These are phyloP conservation scores for Ptychobarbus kaznakovi DNA, from an alignment of 2,797 vertebrate species.

Conservation along the genomic window DNA sequence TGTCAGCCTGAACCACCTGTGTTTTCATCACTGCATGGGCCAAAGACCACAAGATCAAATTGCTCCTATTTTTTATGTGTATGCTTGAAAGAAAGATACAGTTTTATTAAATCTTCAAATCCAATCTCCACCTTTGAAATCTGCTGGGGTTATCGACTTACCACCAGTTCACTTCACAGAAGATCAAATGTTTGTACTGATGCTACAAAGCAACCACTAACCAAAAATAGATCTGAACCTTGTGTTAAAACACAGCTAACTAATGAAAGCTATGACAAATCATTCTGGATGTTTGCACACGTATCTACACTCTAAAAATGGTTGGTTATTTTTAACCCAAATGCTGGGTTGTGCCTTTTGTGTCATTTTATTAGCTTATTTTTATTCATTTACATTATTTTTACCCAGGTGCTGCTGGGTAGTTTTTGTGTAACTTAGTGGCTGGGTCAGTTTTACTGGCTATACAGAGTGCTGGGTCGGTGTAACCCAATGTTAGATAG, in stretches of 20 bases:
- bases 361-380: neutral
- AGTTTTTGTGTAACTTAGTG: neutral
- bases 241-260: neutral
- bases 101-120: conserved; percentile 16
- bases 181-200: conserved; percentile 24
- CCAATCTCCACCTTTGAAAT: neutral
- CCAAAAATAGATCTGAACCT: neutral
- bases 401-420: neutral
- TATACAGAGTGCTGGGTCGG: neutral
- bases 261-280: neutral
- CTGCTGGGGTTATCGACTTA: conserved; percentile 10
- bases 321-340: neutral
- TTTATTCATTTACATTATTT: neutral
- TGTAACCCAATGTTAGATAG: neutral
- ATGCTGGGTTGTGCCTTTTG: neutral
- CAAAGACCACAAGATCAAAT: conserved; percentile 17
- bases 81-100: conserved; percentile 7
- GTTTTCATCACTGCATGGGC: conserved; percentile 1
- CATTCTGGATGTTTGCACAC: neutral
- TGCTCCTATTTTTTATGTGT: neutral
- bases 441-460: neutral
- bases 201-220: neutral
- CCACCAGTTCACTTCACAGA: conserved; percentile 10
- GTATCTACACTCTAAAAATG: neutral
- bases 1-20: conserved; percentile 10